Conservation (phyloP, 2,888 invertebrate species). For the Drosophila testacea region DNA sequence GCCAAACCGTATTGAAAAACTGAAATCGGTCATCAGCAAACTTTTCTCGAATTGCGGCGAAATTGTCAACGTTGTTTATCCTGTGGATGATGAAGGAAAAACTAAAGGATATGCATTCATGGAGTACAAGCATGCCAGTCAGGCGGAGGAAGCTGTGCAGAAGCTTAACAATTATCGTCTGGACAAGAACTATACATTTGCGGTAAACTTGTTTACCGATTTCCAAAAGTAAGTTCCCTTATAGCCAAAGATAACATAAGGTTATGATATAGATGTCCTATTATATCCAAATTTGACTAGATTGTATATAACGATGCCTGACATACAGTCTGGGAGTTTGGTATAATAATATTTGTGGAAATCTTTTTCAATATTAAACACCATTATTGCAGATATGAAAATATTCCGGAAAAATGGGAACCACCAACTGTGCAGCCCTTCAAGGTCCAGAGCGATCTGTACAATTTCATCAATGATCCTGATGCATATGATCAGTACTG, state of each 20-base stretch:
- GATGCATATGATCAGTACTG: constrained; percentile 98
- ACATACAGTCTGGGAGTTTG: too few relatives aligned
- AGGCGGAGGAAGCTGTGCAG: constrained; percentile 95
- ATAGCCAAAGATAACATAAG: constrained; percentile 43
- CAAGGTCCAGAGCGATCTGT: constrained; percentile 96
- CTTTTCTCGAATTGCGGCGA: constrained; percentile 95
- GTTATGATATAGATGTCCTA: too few relatives aligned
- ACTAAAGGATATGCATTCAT: constrained; percentile 98
- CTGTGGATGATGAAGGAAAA: constrained; percentile 91
- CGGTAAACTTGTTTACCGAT: constrained; percentile 97
- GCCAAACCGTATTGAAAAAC: constrained; percentile 95
- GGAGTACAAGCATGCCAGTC: constrained; percentile 93
- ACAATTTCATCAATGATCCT: constrained; percentile 96
- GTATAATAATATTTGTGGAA: too few relatives aligned
- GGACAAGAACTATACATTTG: constrained; percentile 97
- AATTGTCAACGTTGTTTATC: constrained; percentile 95
- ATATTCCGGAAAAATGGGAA: constrained; percentile 96
- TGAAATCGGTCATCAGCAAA: constrained; percentile 96
- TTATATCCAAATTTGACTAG: too few relatives aligned
- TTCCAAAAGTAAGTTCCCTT: constrained; percentile 91
- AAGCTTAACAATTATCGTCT: constrained; percentile 96
- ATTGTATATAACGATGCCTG: too few relatives aligned
- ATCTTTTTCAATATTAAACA: not conserved
- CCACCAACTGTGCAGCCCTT: constrained; percentile 95
- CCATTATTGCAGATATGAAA: constrained; percentile 88